Conservation (phyloP, 92 coral and sea anemone species). For the Palythoa heliodiscus region DNA sequence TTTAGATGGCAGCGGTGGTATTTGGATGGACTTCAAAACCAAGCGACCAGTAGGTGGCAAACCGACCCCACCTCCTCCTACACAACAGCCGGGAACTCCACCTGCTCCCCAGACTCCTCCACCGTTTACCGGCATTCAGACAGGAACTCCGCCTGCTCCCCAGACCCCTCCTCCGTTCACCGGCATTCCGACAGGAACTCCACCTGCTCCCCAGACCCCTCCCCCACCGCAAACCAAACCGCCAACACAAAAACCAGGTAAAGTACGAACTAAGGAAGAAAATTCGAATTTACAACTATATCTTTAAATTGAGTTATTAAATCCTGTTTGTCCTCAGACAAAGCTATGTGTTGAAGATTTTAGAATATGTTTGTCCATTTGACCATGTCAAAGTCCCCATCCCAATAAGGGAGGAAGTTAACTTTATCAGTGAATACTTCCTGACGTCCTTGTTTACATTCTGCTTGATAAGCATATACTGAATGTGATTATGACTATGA, state of each 20-base stretch:
- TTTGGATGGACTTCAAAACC: constrained; percentile 82
- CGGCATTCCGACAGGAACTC: constrained; percentile 42
- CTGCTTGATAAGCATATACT: too few relatives aligned
- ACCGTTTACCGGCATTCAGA: background rate
- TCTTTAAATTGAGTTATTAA: background rate
- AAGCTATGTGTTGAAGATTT: background rate
- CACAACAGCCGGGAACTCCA: constrained; percentile 45
- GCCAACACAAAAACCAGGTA: constrained; percentile 26
- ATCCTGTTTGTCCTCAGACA: too few relatives aligned
- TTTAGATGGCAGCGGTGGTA: constrained; percentile 72
- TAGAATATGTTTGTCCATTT: too few relatives aligned
- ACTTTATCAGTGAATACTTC: too few relatives aligned
- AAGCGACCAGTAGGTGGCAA: constrained; percentile 71
- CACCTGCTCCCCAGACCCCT: constrained; percentile 29
- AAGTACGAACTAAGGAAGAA: background rate
- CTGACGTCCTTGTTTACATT: too few relatives aligned
- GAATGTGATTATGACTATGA: too few relatives aligned
- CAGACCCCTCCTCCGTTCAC: constrained; percentile 65
- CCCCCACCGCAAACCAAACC: constrained; percentile 19
- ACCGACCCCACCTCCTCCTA: constrained; percentile 48
- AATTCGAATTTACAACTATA: background rate
- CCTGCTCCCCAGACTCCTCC: constrained; percentile 49
- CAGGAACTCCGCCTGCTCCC: constrained; percentile 51
- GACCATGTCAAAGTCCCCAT: too few relatives aligned
- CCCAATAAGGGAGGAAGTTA: too few relatives aligned